Base-by-base conservation (phyloP, 1,140 invertebrate genomes). In the Bombus turneri region DNA sequence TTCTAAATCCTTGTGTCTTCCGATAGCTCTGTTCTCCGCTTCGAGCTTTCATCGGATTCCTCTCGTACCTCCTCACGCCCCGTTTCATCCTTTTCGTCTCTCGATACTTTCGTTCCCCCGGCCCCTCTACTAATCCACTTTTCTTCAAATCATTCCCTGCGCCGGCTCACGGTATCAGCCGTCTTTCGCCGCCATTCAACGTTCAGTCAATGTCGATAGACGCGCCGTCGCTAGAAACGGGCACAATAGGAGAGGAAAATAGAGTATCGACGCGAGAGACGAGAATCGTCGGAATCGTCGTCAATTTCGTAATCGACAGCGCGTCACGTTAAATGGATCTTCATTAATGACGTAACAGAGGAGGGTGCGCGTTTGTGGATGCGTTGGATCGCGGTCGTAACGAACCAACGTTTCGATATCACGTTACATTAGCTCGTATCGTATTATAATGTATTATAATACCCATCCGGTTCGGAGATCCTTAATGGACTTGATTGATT, bases 401-500 rank as follows among this genome's bases (percentile, higher is more conserved):
- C 62, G 62, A 59, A 59, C 10, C 62, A n/a, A 31, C 80, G 68
- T 64, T 43, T 31, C 68, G 83, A 66, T 88, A 89, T 89, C 85
- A 81, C 81, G 77, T 90, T 87, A 81, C 81, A 77, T 81, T 84
- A 81, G 59, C 69, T 64, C 34, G 39, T 78, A 81, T 88, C 86
- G 71, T 76, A 76, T 75, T 75, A 75, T 53, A 47, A 43, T 47
- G 69, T 53, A 88, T 83, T 90, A 83, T 88, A 87, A 86, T 68
- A 43, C 69, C 31, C 75, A 18, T n/a, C 25, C 47, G 79, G 69
- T 81, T 59, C 86, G 62, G n/a, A 22, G 43, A 28, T 74, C 69
- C 87, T 76, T 91, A 92, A 92, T 92, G 89, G 91, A 81, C 62
- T 62, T 86, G 89, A 92, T 87, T 92, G 89, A 92, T 92, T 91